Conservation (phyloP, 2,797 vertebrate genomes). For the Sitta carolinensis region DNA sequence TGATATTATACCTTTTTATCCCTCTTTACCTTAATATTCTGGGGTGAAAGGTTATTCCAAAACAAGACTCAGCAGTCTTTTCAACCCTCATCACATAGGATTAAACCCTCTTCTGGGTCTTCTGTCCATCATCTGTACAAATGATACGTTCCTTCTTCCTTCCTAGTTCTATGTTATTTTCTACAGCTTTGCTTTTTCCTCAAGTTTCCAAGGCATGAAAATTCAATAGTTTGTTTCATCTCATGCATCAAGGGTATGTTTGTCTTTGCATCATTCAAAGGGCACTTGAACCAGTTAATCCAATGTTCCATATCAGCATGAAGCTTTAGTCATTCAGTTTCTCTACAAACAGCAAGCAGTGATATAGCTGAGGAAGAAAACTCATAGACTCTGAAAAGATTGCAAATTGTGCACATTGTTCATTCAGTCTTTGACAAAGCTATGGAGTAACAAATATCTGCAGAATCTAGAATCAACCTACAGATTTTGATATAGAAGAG, state of each 20-base stretch:
- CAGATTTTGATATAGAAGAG: neutral
- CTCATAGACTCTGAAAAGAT: neutral
- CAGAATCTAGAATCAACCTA: neutral
- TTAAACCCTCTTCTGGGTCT: neutral
- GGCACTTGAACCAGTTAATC: neutral
- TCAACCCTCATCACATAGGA: neutral
- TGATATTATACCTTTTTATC: neutral
- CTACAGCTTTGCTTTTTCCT: neutral
- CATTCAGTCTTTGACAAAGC: neutral
- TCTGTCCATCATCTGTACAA: neutral
- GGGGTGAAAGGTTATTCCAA: neutral
- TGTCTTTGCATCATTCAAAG: neutral
- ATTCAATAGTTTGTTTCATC: neutral
- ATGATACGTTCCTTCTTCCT: neutral
- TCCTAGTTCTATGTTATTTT: neutral
- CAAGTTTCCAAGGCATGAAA: neutral
- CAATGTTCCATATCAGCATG: neutral
- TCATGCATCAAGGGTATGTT: neutral
- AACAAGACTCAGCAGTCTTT: neutral
- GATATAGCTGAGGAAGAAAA: neutral
- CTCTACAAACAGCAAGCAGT: neutral
- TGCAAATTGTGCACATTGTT: neutral
- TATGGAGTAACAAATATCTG: neutral
- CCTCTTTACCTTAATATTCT: neutral
- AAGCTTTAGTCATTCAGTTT: neutral